These are phyloP conservation scores for Panthera tigris DNA, from an alignment of 2,113 vertebrate species.

Conservation along the genomic window DNA sequence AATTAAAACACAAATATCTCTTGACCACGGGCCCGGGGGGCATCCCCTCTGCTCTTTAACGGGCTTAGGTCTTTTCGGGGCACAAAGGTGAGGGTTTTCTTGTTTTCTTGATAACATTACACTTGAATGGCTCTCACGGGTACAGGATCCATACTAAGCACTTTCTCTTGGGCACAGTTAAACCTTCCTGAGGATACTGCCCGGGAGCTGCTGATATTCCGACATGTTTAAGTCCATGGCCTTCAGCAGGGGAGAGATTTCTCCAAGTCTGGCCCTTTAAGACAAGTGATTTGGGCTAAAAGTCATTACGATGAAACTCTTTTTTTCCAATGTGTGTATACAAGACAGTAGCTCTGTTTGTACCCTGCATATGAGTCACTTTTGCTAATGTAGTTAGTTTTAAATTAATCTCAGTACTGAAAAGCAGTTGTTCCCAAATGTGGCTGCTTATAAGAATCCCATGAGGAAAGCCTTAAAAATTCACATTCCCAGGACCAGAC, in stretches of 20 bases:
- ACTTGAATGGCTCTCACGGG: neutral
- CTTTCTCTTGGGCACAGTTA: neutral
- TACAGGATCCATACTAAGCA: neutral
- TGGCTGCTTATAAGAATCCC: neutral
- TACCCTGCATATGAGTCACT: conserved; percentile 10
- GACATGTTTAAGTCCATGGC: neutral
- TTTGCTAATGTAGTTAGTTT: neutral
- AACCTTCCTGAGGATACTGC: neutral
- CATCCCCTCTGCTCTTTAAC: neutral
- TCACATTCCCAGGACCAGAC: neutral
- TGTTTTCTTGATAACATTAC: neutral
- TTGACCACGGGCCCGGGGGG: neutral
- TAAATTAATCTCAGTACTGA: conserved; percentile 21
- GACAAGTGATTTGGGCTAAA: neutral
- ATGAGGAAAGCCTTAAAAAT: neutral
- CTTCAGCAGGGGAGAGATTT: neutral
- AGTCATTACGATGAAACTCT: neutral
- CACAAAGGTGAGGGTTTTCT: neutral
- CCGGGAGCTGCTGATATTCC: neutral
- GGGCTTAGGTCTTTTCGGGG: neutral
- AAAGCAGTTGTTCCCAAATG: neutral
- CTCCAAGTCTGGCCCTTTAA: neutral
- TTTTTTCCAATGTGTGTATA: neutral
- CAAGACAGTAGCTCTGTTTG: conserved; percentile 12
- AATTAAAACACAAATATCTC: neutral